Evolutionary conservation across 2,888 invertebrate genomes (phyloP).

Genomic region (Eupelmus urozonus): DNA sequence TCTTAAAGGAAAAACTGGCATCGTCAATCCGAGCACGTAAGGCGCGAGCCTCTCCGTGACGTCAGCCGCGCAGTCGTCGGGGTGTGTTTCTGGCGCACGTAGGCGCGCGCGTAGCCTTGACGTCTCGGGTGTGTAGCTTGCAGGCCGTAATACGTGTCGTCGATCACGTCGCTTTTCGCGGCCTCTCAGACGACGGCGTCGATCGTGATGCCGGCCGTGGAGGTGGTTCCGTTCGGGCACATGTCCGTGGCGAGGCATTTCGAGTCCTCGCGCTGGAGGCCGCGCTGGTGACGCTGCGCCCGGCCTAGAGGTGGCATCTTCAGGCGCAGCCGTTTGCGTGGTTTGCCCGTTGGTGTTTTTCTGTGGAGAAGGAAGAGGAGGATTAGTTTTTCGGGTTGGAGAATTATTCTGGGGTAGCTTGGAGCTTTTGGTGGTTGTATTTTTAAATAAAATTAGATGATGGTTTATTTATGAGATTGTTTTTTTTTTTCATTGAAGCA

Average conservation of each 20-base stretch:
- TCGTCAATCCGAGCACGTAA: too few relatives aligned
- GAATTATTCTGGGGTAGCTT: too few relatives aligned
- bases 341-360: constrained; percentile 26
- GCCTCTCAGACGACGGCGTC: constrained; percentile 66
- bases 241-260: constrained; percentile 69
- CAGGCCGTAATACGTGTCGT: neutral
- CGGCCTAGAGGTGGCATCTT: constrained; percentile 66
- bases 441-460: too few relatives aligned
- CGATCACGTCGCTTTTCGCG: neutral
- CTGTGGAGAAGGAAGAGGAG: neutral
- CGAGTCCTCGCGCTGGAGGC: constrained; percentile 62
- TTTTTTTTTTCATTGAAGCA: too few relatives aligned
- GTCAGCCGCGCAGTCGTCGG: too few relatives aligned
- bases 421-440: too few relatives aligned
- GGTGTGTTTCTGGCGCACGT: neutral
- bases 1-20: too few relatives aligned
- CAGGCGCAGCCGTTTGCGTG: constrained; percentile 53
- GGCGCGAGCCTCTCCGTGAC: too few relatives aligned
- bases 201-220: constrained; percentile 21
- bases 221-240: constrained; percentile 67
- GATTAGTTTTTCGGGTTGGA: too few relatives aligned
- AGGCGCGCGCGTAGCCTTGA: too few relatives aligned
- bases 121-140: too few relatives aligned
- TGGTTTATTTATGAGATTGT: too few relatives aligned
- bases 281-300: neutral